phyloP scores from a whole-genome alignment of 2,113 vertebrate genomes.

The Setophaga petechia region DNA sequence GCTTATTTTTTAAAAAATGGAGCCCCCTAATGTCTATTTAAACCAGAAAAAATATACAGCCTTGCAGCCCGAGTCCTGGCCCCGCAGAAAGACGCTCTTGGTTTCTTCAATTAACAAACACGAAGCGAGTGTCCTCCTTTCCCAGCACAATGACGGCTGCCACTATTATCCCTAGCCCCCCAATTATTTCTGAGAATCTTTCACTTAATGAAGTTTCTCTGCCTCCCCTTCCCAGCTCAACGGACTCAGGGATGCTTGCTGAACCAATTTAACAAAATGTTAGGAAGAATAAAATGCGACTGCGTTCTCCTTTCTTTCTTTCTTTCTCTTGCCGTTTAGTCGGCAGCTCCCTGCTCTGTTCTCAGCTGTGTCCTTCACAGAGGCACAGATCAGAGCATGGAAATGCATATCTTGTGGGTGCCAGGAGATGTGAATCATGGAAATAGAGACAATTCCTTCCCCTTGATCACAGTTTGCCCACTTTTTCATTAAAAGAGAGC shows the following conservation, averaged over 20 bases:
- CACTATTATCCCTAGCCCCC: conserved; percentile 55
- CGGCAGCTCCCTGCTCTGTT: conserved; percentile 71
- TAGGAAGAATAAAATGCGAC: conserved; percentile 45
- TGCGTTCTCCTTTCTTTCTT: conserved; percentile 21
- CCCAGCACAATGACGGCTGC: conserved; percentile 40
- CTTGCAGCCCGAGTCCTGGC: neutral
- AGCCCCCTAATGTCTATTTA: conserved; percentile 67
- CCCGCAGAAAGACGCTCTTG: neutral
- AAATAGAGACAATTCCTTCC: conserved; percentile 65
- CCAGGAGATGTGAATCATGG: conserved; percentile 67
- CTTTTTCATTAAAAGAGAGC: conserved; percentile 55
- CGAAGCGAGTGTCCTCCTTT: conserved; percentile 11
- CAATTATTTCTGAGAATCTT: conserved; percentile 62
- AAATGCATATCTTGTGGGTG: conserved; percentile 73
- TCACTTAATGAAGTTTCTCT: conserved; percentile 64
- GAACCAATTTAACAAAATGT: conserved; percentile 60
- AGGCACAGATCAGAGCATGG: conserved; percentile 66
- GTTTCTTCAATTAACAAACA: conserved; percentile 51
- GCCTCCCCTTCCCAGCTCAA: conserved; percentile 19
- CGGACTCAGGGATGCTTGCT: conserved; percentile 29
- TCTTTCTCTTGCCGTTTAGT: conserved; percentile 61
- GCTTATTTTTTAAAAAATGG: conserved; percentile 57
- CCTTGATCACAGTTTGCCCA: conserved; percentile 67
- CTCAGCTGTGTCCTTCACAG: conserved; percentile 70
- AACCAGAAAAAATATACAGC: conserved; percentile 22